These are phyloP conservation scores for Megamerina dolium DNA, from an alignment of 2,888 invertebrate species.

Conservation along the genomic window DNA sequence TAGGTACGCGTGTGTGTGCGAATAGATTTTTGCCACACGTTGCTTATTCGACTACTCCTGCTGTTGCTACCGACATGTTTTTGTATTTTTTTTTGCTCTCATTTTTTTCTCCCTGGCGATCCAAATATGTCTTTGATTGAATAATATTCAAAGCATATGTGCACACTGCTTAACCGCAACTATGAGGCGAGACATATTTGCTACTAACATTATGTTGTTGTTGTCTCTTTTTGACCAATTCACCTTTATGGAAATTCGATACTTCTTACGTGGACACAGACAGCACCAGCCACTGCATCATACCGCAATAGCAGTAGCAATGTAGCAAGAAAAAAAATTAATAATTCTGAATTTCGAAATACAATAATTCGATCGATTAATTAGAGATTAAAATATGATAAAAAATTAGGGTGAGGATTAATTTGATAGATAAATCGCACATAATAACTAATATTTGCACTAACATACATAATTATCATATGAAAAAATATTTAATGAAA, in stretches of 20 bases:
- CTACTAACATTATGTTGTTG: slow-evolving; percentile 32
- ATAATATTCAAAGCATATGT: slow-evolving; percentile 31
- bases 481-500: too few relatives aligned
- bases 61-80: too few relatives aligned
- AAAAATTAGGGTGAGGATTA: too few relatives aligned
- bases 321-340: neutral
- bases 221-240: slow-evolving; percentile 43
- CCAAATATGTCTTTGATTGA: slow-evolving; percentile 50
- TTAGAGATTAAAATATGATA: too few relatives aligned
- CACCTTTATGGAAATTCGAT: slow-evolving; percentile 48
- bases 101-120: slow-evolving; percentile 38
- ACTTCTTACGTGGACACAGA: slow-evolving; percentile 25
- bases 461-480: too few relatives aligned
- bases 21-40: slow-evolving; percentile 10
- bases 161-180: slow-evolving; percentile 5
- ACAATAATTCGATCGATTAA: too few relatives aligned
- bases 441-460: too few relatives aligned
- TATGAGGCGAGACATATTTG: slow-evolving; percentile 17
- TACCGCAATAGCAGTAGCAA: slow-evolving; percentile 6
- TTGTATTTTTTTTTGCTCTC: slow-evolving; percentile 19
- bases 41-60: slow-evolving; percentile 4
- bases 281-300: too few relatives aligned
- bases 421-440: too few relatives aligned
- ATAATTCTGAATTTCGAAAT: neutral
- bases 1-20: too few relatives aligned